Evolutionary conservation across 2,797 vertebrate genomes (phyloP).

Genomic region (Darevskia nairensis): DNA sequence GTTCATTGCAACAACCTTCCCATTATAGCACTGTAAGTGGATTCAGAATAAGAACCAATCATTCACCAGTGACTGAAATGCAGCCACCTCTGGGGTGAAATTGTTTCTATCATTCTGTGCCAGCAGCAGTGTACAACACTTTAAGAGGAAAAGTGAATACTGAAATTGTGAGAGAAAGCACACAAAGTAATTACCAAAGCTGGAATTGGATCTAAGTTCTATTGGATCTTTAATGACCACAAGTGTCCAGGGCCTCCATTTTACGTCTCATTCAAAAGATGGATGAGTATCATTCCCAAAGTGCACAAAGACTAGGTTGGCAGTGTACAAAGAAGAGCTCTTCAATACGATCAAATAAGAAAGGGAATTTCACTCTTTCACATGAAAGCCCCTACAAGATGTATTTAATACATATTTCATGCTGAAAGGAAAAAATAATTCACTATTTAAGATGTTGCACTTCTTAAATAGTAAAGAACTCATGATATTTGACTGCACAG

Average conservation of each 20-base stretch:
- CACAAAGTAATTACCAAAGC: slow-evolving; percentile 51
- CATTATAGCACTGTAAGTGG: background rate
- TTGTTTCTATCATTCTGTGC: slow-evolving; percentile 1
- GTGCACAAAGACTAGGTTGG: slow-evolving; percentile 50
- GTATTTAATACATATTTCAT: slow-evolving; percentile 55
- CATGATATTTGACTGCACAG: slow-evolving; percentile 46
- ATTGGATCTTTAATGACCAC: slow-evolving; percentile 52
- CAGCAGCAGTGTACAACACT: slow-evolving; percentile 26
- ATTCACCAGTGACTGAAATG: background rate
- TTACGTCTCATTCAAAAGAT: slow-evolving; percentile 59
- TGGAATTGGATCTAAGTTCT: slow-evolving; percentile 57
- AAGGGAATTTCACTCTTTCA: slow-evolving; percentile 54
- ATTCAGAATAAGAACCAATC: slow-evolving; percentile 14
- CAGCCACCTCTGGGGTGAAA: background rate
- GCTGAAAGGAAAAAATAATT: slow-evolving; percentile 55
- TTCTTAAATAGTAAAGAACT: slow-evolving; percentile 48
- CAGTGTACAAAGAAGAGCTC: slow-evolving; percentile 26
- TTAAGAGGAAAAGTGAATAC: slow-evolving; percentile 18
- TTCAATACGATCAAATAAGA: slow-evolving; percentile 45
- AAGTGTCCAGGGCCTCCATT: slow-evolving; percentile 58
- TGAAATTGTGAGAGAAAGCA: slow-evolving; percentile 38
- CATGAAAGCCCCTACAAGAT: slow-evolving; percentile 37
- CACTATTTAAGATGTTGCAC: slow-evolving; percentile 10
- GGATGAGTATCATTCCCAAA: slow-evolving; percentile 50
- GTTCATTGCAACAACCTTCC: background rate